phyloP scores from a whole-genome alignment of 2,888 invertebrate species.

The Rhorus exstirpatorius region DNA sequence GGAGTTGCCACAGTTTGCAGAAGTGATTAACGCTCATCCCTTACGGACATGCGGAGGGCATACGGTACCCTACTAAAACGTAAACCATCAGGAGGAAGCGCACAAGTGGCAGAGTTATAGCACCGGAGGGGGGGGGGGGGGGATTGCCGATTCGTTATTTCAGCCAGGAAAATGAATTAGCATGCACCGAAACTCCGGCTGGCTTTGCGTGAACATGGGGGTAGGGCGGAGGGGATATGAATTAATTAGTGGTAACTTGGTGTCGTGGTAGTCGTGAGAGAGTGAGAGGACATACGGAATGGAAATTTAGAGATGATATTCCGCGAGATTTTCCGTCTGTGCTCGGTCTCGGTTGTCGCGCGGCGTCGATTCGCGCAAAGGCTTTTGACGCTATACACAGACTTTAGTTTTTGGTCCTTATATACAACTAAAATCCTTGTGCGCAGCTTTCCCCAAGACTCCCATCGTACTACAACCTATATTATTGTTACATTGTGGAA shows the following conservation, averaged over 20 bases:
- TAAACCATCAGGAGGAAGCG: constrained; percentile 44
- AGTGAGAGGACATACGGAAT: neutral
- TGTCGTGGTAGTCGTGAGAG: constrained; percentile 32
- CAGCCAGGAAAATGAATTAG: constrained; percentile 57
- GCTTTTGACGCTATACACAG: constrained; percentile 27
- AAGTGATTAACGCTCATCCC: constrained; percentile 65
- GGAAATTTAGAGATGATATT: constrained; percentile 14
- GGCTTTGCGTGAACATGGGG: constrained; percentile 14
- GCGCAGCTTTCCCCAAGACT: constrained; percentile 71
- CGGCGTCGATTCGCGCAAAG: constrained; percentile 28
- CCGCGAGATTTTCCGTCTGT: constrained; percentile 22
- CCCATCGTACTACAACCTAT: constrained; percentile 19
- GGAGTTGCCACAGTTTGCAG: constrained; percentile 69
- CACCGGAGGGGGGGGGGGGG: neutral
- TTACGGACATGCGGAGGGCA: constrained; percentile 28
- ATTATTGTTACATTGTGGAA: constrained; percentile 78
- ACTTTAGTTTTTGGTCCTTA: constrained; percentile 68
- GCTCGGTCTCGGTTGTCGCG: constrained; percentile 33
- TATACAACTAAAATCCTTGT: constrained; percentile 32
- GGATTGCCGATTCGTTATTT: constrained; percentile 61
- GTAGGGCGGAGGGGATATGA: constrained; percentile 57
- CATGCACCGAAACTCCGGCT: constrained; percentile 46
- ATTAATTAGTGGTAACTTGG: constrained; percentile 63
- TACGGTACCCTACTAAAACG: constrained; percentile 27
- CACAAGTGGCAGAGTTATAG: constrained; percentile 47